Percentiles rank a stretch among this genome's conserved stretches.
phyloP scores from a whole-genome alignment of 2,888 invertebrate genomes.

The Cephonodes hylas region DNA sequence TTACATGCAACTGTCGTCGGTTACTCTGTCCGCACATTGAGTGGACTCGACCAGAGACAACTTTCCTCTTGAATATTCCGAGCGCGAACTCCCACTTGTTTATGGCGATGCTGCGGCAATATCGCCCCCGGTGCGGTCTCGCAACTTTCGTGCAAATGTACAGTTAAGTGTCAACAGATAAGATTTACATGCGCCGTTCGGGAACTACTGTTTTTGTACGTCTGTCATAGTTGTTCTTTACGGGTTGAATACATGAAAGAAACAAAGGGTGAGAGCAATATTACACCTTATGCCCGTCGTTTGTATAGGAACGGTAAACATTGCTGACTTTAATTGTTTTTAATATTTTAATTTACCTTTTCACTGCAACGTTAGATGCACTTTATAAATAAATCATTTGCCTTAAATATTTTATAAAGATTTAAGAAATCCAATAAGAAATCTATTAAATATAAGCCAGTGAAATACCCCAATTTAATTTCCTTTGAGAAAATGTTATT shows the following conservation, averaged over 20 bases:
- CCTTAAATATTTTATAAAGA: too few species aligned
- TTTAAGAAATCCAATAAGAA: background rate
- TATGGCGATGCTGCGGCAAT: conserved; percentile 56
- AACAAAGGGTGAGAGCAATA: background rate
- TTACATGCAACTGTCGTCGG: conserved; percentile 71
- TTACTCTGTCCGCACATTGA: conserved; percentile 38
- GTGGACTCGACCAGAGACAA: conserved; percentile 53
- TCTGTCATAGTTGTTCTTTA: background rate
- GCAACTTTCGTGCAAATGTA: conserved; percentile 63
- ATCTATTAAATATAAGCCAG: background rate
- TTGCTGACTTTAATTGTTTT: too few species aligned
- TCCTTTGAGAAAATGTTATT: conserved; percentile 7
- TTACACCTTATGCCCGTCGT: too few species aligned
- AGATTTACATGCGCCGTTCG: conserved; percentile 56
- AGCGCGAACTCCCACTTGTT: conserved; percentile 61
- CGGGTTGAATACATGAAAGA: background rate
- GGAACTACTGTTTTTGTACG: conserved; percentile 6
- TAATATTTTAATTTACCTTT: too few species aligned
- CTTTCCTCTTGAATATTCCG: conserved; percentile 78
- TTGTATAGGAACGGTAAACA: too few species aligned
- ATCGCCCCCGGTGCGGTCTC: conserved; percentile 59
- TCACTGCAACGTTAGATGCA: too few species aligned
- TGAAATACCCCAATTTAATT: background rate
- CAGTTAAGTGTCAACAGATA: conserved; percentile 55
- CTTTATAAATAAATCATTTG: too few species aligned